Conservation (phyloP, 2,113 vertebrate species). For the Galbula dea region DNA sequence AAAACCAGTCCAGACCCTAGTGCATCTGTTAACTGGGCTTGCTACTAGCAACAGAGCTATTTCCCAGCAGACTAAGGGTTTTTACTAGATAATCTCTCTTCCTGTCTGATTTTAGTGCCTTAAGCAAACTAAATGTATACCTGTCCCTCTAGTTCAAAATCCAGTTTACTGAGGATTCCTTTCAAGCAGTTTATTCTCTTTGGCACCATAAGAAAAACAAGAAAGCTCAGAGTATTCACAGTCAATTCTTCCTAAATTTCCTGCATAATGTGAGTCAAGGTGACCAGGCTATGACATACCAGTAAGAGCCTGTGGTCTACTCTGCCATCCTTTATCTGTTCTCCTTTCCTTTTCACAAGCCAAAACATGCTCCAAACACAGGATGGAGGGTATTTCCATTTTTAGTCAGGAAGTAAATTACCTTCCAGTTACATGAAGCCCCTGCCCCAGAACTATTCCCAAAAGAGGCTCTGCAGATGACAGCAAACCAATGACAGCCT, state of each 20-base stretch:
- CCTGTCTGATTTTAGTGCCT: background rate
- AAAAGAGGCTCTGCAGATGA: background rate
- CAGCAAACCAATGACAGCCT: background rate
- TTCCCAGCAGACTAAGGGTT: background rate
- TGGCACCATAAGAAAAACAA: background rate
- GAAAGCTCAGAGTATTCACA: background rate
- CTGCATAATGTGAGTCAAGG: background rate
- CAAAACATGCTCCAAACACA: background rate
- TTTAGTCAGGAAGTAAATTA: background rate
- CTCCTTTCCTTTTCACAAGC: background rate
- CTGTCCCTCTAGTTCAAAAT: background rate
- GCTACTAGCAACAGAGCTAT: background rate
- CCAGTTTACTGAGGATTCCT: background rate
- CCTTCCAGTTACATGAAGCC: background rate
- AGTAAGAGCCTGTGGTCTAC: background rate
- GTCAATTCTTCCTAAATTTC: background rate
- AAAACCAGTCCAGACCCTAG: background rate
- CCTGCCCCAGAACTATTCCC: background rate
- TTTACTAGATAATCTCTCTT: background rate
- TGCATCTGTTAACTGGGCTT: background rate
- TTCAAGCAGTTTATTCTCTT: background rate
- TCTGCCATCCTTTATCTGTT: background rate
- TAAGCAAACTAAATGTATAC: background rate
- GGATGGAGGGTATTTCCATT: accelerated
- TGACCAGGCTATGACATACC: background rate